Evolutionary conservation across 2,888 invertebrate genomes (phyloP).

Genomic region (Nebria brevicollis): DNA sequence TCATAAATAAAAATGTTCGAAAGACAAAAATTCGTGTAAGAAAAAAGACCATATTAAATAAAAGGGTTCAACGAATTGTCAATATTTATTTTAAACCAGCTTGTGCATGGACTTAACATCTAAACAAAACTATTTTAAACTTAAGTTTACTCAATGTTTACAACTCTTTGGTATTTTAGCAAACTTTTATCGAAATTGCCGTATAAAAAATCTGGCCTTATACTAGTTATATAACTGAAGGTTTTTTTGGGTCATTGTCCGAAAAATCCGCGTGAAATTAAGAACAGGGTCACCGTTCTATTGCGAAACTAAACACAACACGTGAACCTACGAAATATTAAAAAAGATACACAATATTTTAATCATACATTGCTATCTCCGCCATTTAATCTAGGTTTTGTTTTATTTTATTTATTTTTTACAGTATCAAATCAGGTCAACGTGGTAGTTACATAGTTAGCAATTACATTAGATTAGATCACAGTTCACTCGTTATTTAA

Average conservation of each 20-base stretch:
- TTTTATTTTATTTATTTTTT: not conserved
- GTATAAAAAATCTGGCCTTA: not conserved
- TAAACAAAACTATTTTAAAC: conserved; percentile 1
- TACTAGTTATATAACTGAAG: not conserved
- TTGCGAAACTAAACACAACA: conserved; percentile 34
- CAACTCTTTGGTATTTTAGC: not conserved
- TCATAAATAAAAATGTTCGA: too few relatives aligned
- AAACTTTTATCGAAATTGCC: not conserved
- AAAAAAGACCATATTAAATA: not conserved
- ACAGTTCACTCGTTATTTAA: conserved; percentile 10
- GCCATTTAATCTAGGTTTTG: conserved; percentile 32
- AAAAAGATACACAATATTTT: conserved; percentile 19
- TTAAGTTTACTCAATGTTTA: not conserved
- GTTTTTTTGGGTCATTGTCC: not conserved
- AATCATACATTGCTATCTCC: conserved; percentile 31
- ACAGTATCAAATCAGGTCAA: conserved; percentile 31
- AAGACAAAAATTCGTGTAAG: not conserved
- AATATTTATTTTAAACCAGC: conserved; percentile 16
- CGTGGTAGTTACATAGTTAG: conserved; percentile 21
- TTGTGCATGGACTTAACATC: conserved; percentile 3
- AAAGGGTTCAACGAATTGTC: conserved; percentile 15
- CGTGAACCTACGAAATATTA: conserved; percentile 37
- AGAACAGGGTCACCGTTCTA: not conserved
- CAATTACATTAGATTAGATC: conserved; percentile 16
- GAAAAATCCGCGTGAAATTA: conserved; percentile 29